A percentile compares a stretch with the other conserved stretches of the same genome.
Conservation (phyloP, 2,113 vertebrate species). For the Leuciscus idus region DNA sequence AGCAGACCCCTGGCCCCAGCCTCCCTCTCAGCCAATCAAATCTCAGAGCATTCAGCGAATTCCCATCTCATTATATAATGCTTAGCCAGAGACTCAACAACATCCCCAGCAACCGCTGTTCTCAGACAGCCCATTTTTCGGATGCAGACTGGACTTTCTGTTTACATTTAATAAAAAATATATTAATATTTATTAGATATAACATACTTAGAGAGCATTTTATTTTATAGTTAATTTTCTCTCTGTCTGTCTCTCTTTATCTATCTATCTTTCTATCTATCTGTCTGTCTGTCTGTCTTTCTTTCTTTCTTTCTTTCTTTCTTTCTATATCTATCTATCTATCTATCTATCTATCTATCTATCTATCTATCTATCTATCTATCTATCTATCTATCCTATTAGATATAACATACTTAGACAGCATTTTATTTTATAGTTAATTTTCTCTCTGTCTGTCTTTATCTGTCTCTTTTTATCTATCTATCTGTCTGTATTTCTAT, state of each 20-base stretch:
- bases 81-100: conserved; percentile 53
- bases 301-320: too few relatives aligned
- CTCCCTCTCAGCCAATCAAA: conserved; percentile 53
- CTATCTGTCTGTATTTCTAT: not conserved
- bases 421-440: too few relatives aligned
- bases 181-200: conserved; percentile 2
- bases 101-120: conserved; percentile 43
- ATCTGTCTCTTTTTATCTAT: too few relatives aligned
- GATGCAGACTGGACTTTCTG: conserved; percentile 1
- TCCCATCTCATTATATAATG: conserved; percentile 61
- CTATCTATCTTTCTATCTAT: not conserved
- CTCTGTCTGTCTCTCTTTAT: not conserved
- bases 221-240: too few relatives aligned
- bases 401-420: too few relatives aligned
- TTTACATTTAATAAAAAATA: conserved; percentile 12
- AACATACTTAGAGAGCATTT: not conserved
- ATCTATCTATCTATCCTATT: too few relatives aligned
- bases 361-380: too few relatives aligned
- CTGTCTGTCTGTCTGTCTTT: too few relatives aligned
- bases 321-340: too few relatives aligned
- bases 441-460: too few relatives aligned
- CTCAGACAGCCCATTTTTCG: conserved; percentile 26
- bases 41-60: conserved; percentile 40
- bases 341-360: too few relatives aligned
- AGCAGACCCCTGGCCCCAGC: conserved; percentile 45